Evolutionary conservation across 2,797 vertebrate genomes (phyloP), one percentile per base, ranked within the genome.

Genomic region (Philypnodon macrostomus): DNA sequence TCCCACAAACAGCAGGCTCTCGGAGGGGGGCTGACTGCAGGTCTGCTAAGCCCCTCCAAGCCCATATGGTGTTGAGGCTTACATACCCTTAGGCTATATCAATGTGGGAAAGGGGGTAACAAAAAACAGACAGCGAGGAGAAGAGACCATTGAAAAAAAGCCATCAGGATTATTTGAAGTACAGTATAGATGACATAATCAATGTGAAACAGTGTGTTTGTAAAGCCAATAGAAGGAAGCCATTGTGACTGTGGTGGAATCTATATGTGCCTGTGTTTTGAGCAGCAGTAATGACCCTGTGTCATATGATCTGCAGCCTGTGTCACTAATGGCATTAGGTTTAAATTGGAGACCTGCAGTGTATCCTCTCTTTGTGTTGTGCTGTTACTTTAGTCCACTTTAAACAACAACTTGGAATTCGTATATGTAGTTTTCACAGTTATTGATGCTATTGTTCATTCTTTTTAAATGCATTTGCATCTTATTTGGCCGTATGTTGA

Each of bases 41-140:
- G 69, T 68, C 62, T 41, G 35, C 59, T 86, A 87, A 88, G 75
- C 77, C 67, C 77, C 61, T 70, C 35, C 18, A 50, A 63, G 65
- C 51, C 77, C 86, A 87, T 87, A 88, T 89, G 88, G 81, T 79
- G 63, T 58, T 47, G 10, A 61, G 70, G 77, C 74, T 83, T 77
- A 75, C 51, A 8, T 38, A 56, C 46, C 74, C 59, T 41, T 51
- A 62, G 68, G 52, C 74, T 58, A 49, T 31, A 58, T n/a, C n/a
- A n/a, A n/a, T n/a, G n/a, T n/a, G n/a, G n/a, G n/a, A n/a, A n/a
- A n/a, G n/a, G n/a, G n/a, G n/a, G n/a, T n/a, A n/a, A n/a, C n/a
- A n/a, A n/a, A n/a, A n/a, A 45, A n/a, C 50, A 37, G 0, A 31
- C 47, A 59, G 34, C 62, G 48, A 42, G 49, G 54, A 59, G n/a